phyloP scores from a whole-genome alignment of 2,113 vertebrate genomes.

The Bufo gargarizans region DNA sequence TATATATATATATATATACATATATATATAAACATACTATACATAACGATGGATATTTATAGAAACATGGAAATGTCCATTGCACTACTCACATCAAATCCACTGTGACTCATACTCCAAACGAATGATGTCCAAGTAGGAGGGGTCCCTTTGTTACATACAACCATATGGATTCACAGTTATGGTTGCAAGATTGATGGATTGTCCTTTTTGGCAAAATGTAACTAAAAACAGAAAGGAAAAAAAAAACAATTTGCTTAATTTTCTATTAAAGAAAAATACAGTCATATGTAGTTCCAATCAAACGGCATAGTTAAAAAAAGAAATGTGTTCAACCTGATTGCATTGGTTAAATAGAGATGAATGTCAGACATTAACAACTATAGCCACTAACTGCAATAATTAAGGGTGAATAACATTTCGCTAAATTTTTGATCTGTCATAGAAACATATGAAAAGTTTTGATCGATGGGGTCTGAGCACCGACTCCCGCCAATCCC shows the following conservation, averaged over 20 bases:
- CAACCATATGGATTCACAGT: neutral
- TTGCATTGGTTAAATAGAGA: neutral
- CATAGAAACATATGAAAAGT: no score
- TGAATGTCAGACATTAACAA: neutral
- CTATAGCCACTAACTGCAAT: neutral
- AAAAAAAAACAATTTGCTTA: neutral
- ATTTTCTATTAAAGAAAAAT: neutral
- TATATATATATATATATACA: no score
- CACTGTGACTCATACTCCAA: neutral
- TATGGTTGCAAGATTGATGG: neutral
- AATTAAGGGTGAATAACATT: neutral
- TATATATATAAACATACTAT: no score
- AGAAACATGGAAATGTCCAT: neutral
- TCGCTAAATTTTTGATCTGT: no score
- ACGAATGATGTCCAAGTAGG: neutral
- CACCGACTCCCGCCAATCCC: no score
- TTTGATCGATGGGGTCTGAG: no score
- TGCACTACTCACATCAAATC: neutral
- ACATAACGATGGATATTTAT: neutral
- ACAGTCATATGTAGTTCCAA: neutral
- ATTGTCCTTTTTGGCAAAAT: constrained; percentile 1
- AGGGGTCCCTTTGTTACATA: neutral
- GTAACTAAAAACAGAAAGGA: neutral
- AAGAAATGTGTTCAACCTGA: no score
- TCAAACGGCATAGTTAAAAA: neutral